These are phyloP conservation scores for Betta splendens DNA, from an alignment of 2,797 vertebrate species.

Conservation along the genomic window DNA sequence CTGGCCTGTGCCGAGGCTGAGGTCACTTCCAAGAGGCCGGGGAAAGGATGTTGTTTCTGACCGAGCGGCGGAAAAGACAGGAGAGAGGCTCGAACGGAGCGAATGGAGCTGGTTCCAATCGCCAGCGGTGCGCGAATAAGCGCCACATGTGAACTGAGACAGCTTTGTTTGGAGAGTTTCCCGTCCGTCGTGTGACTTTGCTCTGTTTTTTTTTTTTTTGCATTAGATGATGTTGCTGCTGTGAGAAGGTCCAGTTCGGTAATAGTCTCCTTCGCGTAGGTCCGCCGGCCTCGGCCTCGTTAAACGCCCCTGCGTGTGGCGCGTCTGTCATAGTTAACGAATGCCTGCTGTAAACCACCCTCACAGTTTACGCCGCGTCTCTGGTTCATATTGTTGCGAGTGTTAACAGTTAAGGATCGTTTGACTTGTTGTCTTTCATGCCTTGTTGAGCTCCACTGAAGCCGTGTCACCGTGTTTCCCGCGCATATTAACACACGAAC, in stretches of 20 bases:
- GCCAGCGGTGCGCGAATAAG: conserved; percentile 28
- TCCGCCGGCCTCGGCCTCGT: too few relatives aligned
- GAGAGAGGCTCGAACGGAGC: conserved; percentile 17
- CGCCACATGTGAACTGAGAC: conserved; percentile 33
- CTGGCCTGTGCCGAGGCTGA: conserved; percentile 74
- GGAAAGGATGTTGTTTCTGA: conserved; percentile 77
- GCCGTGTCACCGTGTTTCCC: background rate
- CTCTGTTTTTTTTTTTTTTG: background rate
- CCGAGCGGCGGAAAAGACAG: conserved; percentile 34
- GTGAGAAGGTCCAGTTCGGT: conserved; percentile 7
- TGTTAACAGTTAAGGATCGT: background rate
- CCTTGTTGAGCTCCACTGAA: background rate
- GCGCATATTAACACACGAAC: background rate
- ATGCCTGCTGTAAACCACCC: too few relatives aligned
- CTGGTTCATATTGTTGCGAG: too few relatives aligned
- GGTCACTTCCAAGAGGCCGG: conserved; percentile 78
- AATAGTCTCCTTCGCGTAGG: too few relatives aligned
- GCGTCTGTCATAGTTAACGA: too few relatives aligned
- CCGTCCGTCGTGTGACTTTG: conserved; percentile 34
- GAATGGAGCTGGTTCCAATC: conserved; percentile 11
- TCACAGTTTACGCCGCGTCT: too few relatives aligned
- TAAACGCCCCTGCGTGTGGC: too few relatives aligned
- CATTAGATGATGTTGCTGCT: conserved; percentile 5
- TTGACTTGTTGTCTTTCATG: background rate
- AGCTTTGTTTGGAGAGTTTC: conserved; percentile 27